Conservation (phyloP, 2,113 vertebrate species). For the Hystrix cristata region DNA sequence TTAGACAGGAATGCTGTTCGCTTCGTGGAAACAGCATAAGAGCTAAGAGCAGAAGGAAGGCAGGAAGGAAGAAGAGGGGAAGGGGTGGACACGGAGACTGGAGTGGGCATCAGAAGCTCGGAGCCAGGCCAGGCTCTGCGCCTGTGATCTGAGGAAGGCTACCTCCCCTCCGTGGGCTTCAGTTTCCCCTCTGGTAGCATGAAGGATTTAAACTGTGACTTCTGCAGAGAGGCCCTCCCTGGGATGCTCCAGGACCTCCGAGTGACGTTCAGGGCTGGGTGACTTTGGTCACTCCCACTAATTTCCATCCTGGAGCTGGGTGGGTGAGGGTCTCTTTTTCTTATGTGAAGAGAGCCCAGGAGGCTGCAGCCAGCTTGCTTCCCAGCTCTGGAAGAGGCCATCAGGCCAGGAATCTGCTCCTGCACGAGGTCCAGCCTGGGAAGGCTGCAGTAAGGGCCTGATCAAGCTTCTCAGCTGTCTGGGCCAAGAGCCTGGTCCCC, state of each 20-base stretch:
- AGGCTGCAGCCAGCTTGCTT: neutral
- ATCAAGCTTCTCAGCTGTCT: neutral
- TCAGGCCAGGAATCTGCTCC: neutral
- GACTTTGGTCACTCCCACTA: neutral
- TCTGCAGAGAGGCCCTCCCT: neutral
- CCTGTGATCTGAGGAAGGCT: neutral
- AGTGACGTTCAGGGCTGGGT: neutral
- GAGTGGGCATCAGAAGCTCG: neutral
- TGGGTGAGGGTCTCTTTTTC: neutral
- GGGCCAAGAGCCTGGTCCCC: neutral
- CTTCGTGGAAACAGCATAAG: neutral
- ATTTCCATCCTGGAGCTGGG: neutral
- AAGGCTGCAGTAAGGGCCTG: neutral
- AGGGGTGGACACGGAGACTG: rapidly evolving
- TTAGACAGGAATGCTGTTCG: neutral
- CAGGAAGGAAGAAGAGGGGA: neutral
- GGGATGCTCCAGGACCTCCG: neutral
- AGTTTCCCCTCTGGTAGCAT: neutral
- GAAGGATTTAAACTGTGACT: neutral
- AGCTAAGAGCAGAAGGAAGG: neutral
- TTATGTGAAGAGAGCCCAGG: neutral
- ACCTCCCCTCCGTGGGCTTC: neutral
- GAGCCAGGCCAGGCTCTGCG: neutral
- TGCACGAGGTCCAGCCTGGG: neutral
- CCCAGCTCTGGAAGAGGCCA: neutral